Evolutionary conservation across 2,888 invertebrate species (phyloP), one percentile per base, ranked within the genome.

Genomic region (Pheosia tremula): DNA sequence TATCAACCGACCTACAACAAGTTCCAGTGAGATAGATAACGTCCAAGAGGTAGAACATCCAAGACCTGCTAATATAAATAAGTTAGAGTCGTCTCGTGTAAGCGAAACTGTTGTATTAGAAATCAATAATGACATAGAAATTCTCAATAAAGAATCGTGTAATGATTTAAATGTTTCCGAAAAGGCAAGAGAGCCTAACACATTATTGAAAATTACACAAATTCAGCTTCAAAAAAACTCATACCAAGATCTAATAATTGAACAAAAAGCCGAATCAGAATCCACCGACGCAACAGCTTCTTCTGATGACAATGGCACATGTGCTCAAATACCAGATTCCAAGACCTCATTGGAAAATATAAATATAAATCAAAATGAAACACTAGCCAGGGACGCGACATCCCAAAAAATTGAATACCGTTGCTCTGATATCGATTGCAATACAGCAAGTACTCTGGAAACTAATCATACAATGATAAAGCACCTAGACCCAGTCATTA

Each of bases 401-500:
- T 71, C 85, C 11, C 68, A 81, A 66, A 77, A 71, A n/a, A 70
- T 86, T 54, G 86, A 88, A 74, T 68, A 62, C 5, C 80, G 69
- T 57, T 85, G 83, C 77, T 74, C 81, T 7, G 76, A 82, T 36
- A 80, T 87, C 24, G 76, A 87, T 3, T 68, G 79, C 60, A 80
- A 77, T 65, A 70, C 86, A 61, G 68, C 81, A 3, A 79, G 61
- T 45, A 84, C 84, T 7, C 60, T 88, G 24, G 68, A 69, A 41
- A 69, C 72, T 38, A 81, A 82, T 11, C 75, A 86, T 54, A 68
- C 76, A 61, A 77, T 88, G 5, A 77, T 79, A 60, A 72, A 81
- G 39, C 87, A 84, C 71, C 67, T 88, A 43, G 82, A 87, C 11
- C 67, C 41, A 37, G 65, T 86, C 56, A 82, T 85, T 67, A 70